Conservation (phyloP, 1,140 invertebrate genomes). For the Triops cancriformis region DNA sequence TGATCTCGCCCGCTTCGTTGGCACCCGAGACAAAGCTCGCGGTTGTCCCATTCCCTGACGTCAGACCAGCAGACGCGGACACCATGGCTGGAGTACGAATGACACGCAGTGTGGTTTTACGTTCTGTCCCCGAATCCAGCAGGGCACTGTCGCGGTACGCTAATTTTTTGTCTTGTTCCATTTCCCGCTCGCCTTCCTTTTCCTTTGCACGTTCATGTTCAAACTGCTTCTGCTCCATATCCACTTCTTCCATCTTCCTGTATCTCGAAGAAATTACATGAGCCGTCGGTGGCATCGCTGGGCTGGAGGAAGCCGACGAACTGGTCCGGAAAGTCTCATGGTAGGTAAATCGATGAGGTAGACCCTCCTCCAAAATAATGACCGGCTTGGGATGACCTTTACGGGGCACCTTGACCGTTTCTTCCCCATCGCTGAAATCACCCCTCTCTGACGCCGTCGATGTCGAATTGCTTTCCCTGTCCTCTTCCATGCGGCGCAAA, state of each 20-base stretch:
- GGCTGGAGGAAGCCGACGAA: not conserved
- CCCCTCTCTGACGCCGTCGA: conserved; percentile 24
- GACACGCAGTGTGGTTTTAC: not conserved
- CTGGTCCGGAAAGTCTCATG: not conserved
- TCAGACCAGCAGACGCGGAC: not conserved
- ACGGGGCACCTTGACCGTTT: not conserved
- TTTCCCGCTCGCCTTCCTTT: not conserved
- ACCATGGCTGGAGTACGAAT: not conserved
- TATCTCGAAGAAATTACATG: not conserved
- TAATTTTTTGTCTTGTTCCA: not conserved
- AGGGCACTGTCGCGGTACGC: not conserved
- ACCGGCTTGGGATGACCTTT: conserved; percentile 12
- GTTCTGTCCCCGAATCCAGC: not conserved
- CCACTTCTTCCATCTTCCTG: not conserved
- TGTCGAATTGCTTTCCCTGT: conserved; percentile 22
- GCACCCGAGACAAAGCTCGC: not conserved
- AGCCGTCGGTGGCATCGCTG: not conserved
- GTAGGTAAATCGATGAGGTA: not conserved
- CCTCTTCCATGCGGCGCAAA: conserved; percentile 17
- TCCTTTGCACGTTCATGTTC: not conserved
- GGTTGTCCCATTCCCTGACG: not conserved
- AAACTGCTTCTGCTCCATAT: not conserved
- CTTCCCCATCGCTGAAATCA: conserved; percentile 18
- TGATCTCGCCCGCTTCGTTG: not conserved
- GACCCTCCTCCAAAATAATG: conserved; percentile 16